A percentile compares a stretch with the other conserved stretches of the same genome.
Evolutionary conservation across 2,797 vertebrate genomes (phyloP).

Genomic region (Acanthopagrus latus): DNA sequence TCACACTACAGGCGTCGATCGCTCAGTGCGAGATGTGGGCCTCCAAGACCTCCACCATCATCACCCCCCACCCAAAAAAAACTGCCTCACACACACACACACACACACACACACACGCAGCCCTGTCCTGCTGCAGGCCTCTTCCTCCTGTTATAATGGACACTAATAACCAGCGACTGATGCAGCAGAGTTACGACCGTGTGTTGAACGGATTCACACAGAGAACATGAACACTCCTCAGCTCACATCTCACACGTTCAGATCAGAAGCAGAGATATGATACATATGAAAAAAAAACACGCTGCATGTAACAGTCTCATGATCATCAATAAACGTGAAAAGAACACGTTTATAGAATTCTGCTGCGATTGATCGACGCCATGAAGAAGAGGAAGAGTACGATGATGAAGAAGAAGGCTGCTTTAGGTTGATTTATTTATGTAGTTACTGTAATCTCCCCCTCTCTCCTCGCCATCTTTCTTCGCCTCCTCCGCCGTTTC

Average conservation of each 20-base stretch:
- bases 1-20: conserved; percentile 36
- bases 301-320: too few relatives aligned
- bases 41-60: background rate
- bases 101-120: too few relatives aligned
- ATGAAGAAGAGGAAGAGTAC: background rate
- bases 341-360: background rate
- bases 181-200: background rate
- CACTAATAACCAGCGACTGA: background rate
- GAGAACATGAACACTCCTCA: background rate
- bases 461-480: background rate
- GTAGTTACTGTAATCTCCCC: background rate
- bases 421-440: background rate
- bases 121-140: background rate
- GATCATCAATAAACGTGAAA: too few relatives aligned
- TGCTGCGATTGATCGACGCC: background rate
- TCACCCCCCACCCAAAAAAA: background rate
- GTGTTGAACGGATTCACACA: background rate
- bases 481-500: background rate
- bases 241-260: too few relatives aligned
- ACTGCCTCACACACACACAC: background rate
- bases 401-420: accelerated
- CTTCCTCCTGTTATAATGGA: conserved; percentile 1
- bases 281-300: background rate
- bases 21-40: conserved; percentile 1
- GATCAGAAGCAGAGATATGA: background rate